Conservation (phyloP, 2,797 vertebrate species). For the Spinus olivaceus region DNA sequence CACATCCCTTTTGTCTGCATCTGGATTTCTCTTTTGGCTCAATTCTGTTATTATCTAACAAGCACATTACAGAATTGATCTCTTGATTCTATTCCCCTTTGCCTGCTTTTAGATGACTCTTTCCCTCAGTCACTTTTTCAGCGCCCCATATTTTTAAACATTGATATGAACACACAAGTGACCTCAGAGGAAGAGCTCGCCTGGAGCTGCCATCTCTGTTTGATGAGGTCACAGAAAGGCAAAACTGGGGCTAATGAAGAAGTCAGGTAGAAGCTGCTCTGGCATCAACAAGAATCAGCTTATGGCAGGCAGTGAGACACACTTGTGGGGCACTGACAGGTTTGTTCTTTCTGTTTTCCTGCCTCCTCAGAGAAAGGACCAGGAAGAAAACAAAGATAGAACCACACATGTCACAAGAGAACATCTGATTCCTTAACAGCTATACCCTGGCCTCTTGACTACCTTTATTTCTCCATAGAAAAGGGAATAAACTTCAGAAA, state of each 20-base stretch:
- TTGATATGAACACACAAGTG: neutral
- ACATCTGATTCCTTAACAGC: neutral
- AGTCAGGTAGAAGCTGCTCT: neutral
- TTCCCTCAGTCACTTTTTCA: neutral
- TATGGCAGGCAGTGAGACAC: neutral
- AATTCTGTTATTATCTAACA: neutral
- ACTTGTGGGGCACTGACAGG: neutral
- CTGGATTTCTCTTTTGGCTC: neutral
- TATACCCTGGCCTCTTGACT: neutral
- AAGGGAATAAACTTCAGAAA: neutral
- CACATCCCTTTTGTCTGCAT: neutral
- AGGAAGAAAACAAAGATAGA: neutral
- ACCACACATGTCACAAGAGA: fast-evolving
- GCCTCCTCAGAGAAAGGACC: neutral
- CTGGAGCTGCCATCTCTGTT: neutral
- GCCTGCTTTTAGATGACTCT: neutral
- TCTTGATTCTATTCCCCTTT: neutral
- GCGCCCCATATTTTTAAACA: neutral
- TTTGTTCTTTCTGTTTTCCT: neutral
- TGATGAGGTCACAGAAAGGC: neutral
- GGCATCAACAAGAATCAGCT: neutral
- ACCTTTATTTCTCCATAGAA: neutral
- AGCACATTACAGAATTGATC: neutral
- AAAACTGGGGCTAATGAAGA: neutral
- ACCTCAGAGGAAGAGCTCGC: neutral